phyloP scores from a whole-genome alignment of 2,888 invertebrate genomes.

The Melanostoma mellinum region DNA sequence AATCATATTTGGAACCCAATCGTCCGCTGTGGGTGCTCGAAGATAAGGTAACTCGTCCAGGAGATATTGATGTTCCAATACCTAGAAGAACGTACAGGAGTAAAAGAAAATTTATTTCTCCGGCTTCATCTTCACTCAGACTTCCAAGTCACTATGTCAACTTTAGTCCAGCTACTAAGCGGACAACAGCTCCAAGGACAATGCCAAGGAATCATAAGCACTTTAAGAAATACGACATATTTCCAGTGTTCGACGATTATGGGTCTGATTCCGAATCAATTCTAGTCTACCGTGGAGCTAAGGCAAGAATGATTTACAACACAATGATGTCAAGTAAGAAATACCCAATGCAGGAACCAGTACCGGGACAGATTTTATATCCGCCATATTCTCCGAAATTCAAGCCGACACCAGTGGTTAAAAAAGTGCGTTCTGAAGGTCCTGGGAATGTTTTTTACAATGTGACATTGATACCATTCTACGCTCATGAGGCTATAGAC shows the following conservation, averaged over 20 bases:
- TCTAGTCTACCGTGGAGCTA: slow-evolving; percentile 78
- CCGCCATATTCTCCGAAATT: slow-evolving; percentile 79
- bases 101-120: slow-evolving; percentile 20
- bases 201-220: slow-evolving; percentile 54
- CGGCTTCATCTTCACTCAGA: slow-evolving; percentile 43
- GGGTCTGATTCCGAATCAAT: slow-evolving; percentile 75
- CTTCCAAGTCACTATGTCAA: slow-evolving; percentile 76
- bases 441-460: slow-evolving; percentile 30
- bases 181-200: slow-evolving; percentile 2
- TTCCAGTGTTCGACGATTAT: slow-evolving; percentile 73
- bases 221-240: slow-evolving; percentile 74
- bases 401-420: slow-evolving; percentile 77
- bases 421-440: slow-evolving; percentile 73
- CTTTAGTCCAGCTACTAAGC: slow-evolving; percentile 21
- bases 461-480: slow-evolving; percentile 79
- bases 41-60: slow-evolving; percentile 74
- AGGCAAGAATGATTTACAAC: slow-evolving; percentile 78
- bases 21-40: slow-evolving; percentile 79
- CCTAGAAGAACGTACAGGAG: slow-evolving; percentile 14
- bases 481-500: slow-evolving; percentile 79
- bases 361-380: slow-evolving; percentile 79
- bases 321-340: slow-evolving; percentile 78
- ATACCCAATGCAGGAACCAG: slow-evolving; percentile 81
- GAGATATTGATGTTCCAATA: slow-evolving; percentile 44
- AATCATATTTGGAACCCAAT: slow-evolving; percentile 74